Conservation (phyloP, 2,888 invertebrate species). For the Lithosia quadra region DNA sequence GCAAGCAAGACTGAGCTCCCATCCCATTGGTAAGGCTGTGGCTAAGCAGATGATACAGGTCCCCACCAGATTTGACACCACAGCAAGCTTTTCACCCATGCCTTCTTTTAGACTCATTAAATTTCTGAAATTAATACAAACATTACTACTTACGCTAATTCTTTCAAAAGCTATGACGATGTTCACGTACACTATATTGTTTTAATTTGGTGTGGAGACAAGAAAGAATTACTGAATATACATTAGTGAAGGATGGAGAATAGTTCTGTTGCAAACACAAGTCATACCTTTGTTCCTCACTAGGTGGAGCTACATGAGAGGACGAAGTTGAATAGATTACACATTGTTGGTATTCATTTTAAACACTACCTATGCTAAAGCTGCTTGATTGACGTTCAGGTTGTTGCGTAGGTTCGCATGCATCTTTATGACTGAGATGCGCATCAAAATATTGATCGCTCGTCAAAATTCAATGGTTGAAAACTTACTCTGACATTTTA, state of each 20-base stretch:
- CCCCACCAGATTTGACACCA: conserved; percentile 90
- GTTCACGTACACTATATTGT: neutral
- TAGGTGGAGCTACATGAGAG: no score
- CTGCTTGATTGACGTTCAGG: no score
- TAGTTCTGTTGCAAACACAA: no score
- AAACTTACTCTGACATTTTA: conserved; percentile 91
- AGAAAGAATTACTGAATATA: neutral
- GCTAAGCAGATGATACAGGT: conserved; percentile 90
- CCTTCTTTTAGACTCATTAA: conserved; percentile 93
- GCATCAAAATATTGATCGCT: neutral
- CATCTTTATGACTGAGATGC: neutral
- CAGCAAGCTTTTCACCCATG: conserved; percentile 93
- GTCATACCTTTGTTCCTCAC: no score
- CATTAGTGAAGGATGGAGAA: neutral
- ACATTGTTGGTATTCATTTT: no score
- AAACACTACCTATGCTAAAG: no score
- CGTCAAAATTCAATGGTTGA: neutral
- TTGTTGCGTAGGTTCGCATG: no score
- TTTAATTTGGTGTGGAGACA: neutral
- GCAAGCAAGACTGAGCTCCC: conserved; percentile 94
- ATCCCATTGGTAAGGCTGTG: conserved; percentile 92
- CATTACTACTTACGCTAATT: neutral
- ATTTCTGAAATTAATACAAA: conserved; percentile 82
- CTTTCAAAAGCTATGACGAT: neutral
- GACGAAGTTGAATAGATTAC: no score